Evolutionary conservation across 2,888 invertebrate species (phyloP).

Genomic region (Drosophila subquinaria): DNA sequence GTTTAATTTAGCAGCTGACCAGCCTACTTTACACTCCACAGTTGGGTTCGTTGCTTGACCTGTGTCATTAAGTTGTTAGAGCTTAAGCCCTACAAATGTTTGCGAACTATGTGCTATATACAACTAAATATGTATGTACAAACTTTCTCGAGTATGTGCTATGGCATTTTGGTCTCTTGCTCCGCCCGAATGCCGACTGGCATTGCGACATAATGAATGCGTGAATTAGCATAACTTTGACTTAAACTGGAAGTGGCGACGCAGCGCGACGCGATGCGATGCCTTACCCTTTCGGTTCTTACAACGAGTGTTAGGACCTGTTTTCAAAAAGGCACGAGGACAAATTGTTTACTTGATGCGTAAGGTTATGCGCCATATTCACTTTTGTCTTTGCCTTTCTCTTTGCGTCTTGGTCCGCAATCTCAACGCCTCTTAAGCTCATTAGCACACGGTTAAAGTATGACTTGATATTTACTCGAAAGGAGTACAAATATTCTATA

Average conservation of each 20-base stretch:
- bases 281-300: constrained; percentile 5
- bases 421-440: constrained; percentile 78
- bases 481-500: too few species aligned
- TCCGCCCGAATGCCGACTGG: constrained; percentile 14
- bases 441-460: constrained; percentile 69
- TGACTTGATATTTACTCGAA: too few species aligned
- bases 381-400: constrained; percentile 33
- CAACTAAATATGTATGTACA: constrained; percentile 19
- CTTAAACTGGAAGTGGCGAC: constrained; percentile 8
- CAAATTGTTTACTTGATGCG: constrained; percentile 74
- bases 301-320: constrained; percentile 5
- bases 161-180: constrained; percentile 26
- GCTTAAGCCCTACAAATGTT: constrained; percentile 68
- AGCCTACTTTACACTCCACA: constrained; percentile 67
- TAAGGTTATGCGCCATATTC: constrained; percentile 33
- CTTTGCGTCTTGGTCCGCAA: constrained; percentile 56
- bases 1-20: constrained; percentile 77
- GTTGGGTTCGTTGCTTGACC: constrained; percentile 48
- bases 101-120: constrained; percentile 60
- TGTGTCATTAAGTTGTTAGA: constrained; percentile 79
- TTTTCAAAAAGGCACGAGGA: constrained; percentile 48
- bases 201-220: constrained; percentile 74
- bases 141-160: constrained; percentile 51
- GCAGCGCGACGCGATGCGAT: constrained; percentile 2
- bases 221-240: constrained; percentile 74